Percentiles rank a stretch among this genome's conserved stretches.
Evolutionary conservation across 2,113 vertebrate genomes (phyloP).

Genomic region (Morphnarchus princeps): DNA sequence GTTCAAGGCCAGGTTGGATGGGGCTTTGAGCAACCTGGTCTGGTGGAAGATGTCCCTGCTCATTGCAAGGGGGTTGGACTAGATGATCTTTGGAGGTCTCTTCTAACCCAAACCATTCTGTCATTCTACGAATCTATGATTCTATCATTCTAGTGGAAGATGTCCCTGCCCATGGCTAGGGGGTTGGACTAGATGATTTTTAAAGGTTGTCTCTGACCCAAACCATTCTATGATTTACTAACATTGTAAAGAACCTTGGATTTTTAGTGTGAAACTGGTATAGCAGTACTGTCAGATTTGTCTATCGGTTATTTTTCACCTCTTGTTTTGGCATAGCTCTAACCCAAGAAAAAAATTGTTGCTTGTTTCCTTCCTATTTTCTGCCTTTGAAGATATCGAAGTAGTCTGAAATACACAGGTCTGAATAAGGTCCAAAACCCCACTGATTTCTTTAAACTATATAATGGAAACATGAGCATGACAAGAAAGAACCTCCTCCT

Average conservation of each 20-base stretch:
- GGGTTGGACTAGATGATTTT: not conserved
- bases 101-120: too few relatives aligned
- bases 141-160: not conserved
- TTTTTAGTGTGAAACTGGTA: not conserved
- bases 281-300: not conserved
- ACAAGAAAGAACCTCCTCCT: not conserved
- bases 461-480: not conserved
- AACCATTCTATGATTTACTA: not conserved
- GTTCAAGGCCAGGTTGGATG: too few relatives aligned
- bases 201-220: not conserved
- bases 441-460: not conserved
- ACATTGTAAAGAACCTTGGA: not conserved
- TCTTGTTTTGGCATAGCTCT: not conserved
- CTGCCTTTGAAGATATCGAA: not conserved
- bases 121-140: not conserved
- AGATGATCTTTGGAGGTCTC: too few relatives aligned
- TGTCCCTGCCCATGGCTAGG: not conserved
- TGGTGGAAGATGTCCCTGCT: too few relatives aligned
- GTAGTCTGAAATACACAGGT: not conserved
- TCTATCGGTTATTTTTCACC: not conserved
- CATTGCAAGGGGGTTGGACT: too few relatives aligned
- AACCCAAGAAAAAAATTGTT: not conserved
- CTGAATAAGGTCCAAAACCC: not conserved
- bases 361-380: not conserved
- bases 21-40: too few relatives aligned